A percentile compares a stretch with the other conserved stretches of the same genome.
Evolutionary conservation across 2,888 invertebrate species (phyloP).

Genomic region (Watsonalla cultraria): DNA sequence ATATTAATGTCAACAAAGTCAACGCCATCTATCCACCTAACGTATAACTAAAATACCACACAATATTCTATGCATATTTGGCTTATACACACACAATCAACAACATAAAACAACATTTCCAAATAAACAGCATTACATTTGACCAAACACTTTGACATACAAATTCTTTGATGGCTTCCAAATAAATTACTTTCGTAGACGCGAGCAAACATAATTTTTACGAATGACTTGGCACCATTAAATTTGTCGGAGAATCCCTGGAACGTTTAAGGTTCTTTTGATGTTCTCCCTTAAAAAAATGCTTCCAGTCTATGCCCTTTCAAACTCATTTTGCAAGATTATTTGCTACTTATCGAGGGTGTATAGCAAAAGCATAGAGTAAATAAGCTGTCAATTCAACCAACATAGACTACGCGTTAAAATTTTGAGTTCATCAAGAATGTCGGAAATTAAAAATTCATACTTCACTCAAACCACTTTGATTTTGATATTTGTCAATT

Average conservation of each 20-base stretch:
- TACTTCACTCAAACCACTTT: no score
- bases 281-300: constrained; percentile 15
- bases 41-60: no score
- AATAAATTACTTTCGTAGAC: constrained; percentile 34
- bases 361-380: no score
- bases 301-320: constrained; percentile 17
- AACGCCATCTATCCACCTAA: no score
- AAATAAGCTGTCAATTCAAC: no score
- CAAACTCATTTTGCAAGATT: no score
- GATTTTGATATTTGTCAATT: no score
- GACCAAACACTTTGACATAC: constrained; percentile 7
- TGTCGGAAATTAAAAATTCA: no score
- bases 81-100: not conserved
- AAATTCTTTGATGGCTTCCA: constrained; percentile 29
- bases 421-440: no score
- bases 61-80: no score
- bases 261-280: constrained; percentile 34
- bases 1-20: no score
- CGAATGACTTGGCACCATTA: constrained; percentile 24
- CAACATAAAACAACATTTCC: not conserved
- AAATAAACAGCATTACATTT: constrained; percentile 7
- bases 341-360: not conserved
- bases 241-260: constrained; percentile 41
- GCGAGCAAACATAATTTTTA: constrained; percentile 30
- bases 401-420: no score